Evolutionary conservation across 2,113 vertebrate species (phyloP).

Genomic region (Sclerurus mexicanus): DNA sequence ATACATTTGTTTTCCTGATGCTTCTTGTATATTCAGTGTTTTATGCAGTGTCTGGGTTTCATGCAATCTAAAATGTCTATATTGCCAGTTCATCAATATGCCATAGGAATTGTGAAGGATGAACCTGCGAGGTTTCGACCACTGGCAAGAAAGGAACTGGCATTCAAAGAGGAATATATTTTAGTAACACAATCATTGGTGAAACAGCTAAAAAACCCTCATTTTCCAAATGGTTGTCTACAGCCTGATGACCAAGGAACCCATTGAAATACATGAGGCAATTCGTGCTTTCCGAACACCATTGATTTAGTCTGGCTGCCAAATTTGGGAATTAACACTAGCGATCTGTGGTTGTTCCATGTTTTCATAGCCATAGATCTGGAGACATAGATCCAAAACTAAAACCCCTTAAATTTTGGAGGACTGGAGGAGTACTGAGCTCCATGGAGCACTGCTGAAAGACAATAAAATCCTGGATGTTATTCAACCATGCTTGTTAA

Average conservation of each 20-base stretch:
- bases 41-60: background rate
- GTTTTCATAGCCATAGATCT: background rate
- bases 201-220: background rate
- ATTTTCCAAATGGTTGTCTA: background rate
- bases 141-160: background rate
- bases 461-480: background rate
- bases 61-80: fast-evolving
- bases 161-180: background rate
- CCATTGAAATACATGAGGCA: background rate
- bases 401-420: background rate
- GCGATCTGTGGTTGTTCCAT: background rate
- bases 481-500: background rate
- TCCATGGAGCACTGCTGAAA: background rate
- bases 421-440: background rate
- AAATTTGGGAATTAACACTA: background rate
- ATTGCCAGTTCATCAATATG: fast-evolving
- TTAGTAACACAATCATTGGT: background rate
- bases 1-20: background rate
- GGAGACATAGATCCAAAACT: background rate
- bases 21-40: background rate
- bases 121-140: background rate
- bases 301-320: background rate
- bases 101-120: background rate
- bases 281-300: background rate
- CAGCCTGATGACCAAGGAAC: background rate